phyloP scores from a whole-genome alignment of 1,140 invertebrate genomes.

The Drosophila saltans region DNA sequence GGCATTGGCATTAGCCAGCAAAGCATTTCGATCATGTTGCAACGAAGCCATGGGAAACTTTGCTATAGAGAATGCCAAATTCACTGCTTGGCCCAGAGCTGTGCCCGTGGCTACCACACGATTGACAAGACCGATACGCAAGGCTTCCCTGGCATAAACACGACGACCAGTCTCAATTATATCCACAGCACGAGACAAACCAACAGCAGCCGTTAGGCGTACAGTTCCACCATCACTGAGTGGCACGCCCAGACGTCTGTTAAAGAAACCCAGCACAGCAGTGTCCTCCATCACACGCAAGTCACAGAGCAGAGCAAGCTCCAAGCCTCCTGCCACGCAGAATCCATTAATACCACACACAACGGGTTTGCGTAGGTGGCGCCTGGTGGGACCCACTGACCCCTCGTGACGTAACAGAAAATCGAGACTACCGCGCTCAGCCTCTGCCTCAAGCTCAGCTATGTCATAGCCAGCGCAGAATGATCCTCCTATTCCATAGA shows the following conservation, averaged over 20 bases:
- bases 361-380: constrained; percentile 90
- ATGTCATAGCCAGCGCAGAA: constrained; percentile 96
- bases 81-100: constrained; percentile 91
- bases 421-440: constrained; percentile 59
- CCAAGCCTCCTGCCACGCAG: constrained; percentile 94
- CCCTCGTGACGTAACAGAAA: constrained; percentile 72
- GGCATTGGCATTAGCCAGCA: constrained; percentile 85
- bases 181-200: constrained; percentile 93
- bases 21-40: constrained; percentile 88
- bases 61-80: constrained; percentile 88
- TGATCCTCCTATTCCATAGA: constrained; percentile 94
- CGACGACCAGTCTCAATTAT: constrained; percentile 93
- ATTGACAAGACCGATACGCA: constrained; percentile 91
- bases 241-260: constrained; percentile 93
- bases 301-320: constrained; percentile 95
- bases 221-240: constrained; percentile 92
- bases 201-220: constrained; percentile 90
- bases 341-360: constrained; percentile 94
- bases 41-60: constrained; percentile 93
- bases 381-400: constrained; percentile 85
- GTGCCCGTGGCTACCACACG: constrained; percentile 91
- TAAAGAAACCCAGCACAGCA: constrained; percentile 92
- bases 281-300: constrained; percentile 93
- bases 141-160: constrained; percentile 90
- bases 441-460: constrained; percentile 85